phyloP scores from a whole-genome alignment of 2,888 invertebrate genomes.

The Tupiocoris notatus region DNA sequence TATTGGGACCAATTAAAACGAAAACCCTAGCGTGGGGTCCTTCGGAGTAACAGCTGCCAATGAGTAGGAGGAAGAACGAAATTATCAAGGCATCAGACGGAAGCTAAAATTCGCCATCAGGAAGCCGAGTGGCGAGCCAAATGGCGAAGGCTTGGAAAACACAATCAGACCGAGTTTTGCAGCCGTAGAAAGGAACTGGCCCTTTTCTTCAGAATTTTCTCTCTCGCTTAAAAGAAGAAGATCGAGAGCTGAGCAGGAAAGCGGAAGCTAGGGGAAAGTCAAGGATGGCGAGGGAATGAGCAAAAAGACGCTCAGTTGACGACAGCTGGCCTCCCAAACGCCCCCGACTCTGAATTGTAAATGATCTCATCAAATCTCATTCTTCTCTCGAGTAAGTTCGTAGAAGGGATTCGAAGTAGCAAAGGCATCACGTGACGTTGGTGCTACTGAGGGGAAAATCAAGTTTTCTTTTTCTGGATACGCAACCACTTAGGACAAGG shows the following conservation, averaged over 20 bases:
- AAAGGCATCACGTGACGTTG: background rate
- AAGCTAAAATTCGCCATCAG: background rate
- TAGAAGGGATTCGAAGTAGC: background rate
- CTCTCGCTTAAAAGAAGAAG: too few species aligned
- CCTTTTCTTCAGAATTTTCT: background rate
- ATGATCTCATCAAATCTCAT: conserved; percentile 35
- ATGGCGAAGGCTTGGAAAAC: background rate
- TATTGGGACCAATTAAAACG: background rate
- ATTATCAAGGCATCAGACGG: background rate
- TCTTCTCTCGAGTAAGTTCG: background rate
- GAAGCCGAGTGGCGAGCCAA: background rate
- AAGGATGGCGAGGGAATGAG: background rate
- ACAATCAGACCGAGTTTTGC: background rate
- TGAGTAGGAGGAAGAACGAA: background rate
- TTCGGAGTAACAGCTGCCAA: background rate
- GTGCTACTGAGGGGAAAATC: background rate
- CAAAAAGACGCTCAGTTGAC: background rate
- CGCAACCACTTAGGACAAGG: background rate
- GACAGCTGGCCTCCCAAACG: background rate
- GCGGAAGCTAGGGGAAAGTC: background rate
- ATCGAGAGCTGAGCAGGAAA: too few species aligned
- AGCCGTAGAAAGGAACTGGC: background rate
- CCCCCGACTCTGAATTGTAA: conserved; percentile 11
- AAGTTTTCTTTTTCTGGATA: background rate
- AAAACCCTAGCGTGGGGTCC: background rate